Evolutionary conservation across 1,140 invertebrate genomes (phyloP).

Genomic region (Anastrepha ludens): DNA sequence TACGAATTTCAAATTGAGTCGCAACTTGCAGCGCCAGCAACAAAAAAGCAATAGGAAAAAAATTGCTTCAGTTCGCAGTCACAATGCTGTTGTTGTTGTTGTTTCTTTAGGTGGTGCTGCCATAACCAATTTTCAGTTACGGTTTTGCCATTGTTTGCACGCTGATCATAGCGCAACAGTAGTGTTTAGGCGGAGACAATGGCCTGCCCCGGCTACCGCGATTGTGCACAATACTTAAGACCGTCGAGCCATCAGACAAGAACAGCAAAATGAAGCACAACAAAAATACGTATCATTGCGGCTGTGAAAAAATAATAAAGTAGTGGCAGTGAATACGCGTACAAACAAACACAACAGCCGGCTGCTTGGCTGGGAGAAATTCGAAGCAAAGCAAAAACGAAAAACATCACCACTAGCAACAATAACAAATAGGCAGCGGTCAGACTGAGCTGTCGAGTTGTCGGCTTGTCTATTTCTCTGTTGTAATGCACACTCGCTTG

Average conservation of each 20-base stretch:
- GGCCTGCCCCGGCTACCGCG: not conserved
- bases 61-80: not conserved
- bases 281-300: not conserved
- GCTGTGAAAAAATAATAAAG: not conserved
- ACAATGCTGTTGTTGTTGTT: constrained; percentile 24
- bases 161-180: constrained; percentile 26
- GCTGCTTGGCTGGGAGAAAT: constrained; percentile 39
- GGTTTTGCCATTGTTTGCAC: constrained; percentile 52
- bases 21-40: not conserved
- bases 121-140: constrained; percentile 53
- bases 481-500: constrained; percentile 7
- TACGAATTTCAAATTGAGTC: constrained; percentile 46
- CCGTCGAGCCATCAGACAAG: not conserved
- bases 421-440: not conserved
- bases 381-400: not conserved
- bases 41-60: not conserved
- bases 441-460: constrained; percentile 8
- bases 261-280: constrained; percentile 22
- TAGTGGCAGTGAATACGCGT: not conserved
- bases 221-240: not conserved
- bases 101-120: not conserved
- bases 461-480: constrained; percentile 41
- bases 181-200: constrained; percentile 47
- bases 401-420: not conserved
- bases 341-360: constrained; percentile 16